phyloP scores from a whole-genome alignment of 92 coral and sea anemone species.

The Epizoanthus rinbou region DNA sequence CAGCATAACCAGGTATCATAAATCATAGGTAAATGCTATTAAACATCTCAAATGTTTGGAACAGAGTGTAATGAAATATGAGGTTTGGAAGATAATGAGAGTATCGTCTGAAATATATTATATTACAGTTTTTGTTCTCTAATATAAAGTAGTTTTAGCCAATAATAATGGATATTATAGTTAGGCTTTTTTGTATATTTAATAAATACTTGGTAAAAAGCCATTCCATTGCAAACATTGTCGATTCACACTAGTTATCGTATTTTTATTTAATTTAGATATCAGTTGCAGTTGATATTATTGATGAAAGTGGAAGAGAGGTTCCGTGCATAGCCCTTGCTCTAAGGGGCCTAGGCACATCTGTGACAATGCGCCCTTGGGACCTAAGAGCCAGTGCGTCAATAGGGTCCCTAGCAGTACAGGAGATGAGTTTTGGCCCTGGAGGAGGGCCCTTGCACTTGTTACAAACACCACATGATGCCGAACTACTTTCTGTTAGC shows the following conservation, averaged over 20 bases:
- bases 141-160: too few species aligned
- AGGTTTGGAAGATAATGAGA: too few species aligned
- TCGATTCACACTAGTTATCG: neutral
- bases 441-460: conserved; percentile 83
- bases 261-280: conserved; percentile 55
- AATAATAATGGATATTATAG: too few species aligned
- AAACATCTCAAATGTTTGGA: too few species aligned
- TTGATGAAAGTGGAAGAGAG: conserved; percentile 66
- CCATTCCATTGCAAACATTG: neutral
- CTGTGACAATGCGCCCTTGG: conserved; percentile 79
- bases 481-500: conserved; percentile 78
- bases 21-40: too few species aligned
- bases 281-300: conserved; percentile 66
- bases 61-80: too few species aligned
- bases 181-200: neutral
- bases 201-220: neutral
- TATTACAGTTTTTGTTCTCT: too few species aligned
- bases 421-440: conserved; percentile 86
- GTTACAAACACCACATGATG: conserved; percentile 82
- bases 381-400: conserved; percentile 83
- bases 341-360: conserved; percentile 75
- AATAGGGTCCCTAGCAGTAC: conserved; percentile 77
- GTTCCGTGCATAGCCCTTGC: conserved; percentile 71
- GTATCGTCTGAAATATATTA: too few species aligned
- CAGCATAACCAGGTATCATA: too few species aligned